Base-by-base conservation (phyloP, 2,888 invertebrate genomes). In the Clivina fossor region DNA sequence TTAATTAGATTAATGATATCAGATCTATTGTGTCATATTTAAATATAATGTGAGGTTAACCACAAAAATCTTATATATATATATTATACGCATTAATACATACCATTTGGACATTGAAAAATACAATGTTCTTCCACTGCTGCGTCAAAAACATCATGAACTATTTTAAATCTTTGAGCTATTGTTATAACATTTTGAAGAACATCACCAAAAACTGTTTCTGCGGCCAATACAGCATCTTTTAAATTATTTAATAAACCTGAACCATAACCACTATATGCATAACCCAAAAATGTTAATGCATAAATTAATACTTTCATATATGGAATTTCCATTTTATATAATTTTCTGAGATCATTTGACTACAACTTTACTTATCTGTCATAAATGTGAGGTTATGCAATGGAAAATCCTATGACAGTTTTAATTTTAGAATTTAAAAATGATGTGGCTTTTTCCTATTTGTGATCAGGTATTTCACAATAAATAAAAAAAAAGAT, bases 91-190 rank as follows among this genome's bases (percentile, higher is more conserved):
- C 13, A 15, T 20, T 18, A 20, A 19, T 38, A 64, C 68, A 73
- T 76, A 88, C 90, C 86, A 70, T 78, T 80, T 18, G 88, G 85
- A 69, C 92, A 93, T 54, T 80, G 78, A 71, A 80, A 92, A 56
- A 86, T 71, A 65, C 92, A 93, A 55, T 87, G 81, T 70, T 93
- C 92, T 65, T 91, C 90, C 1, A 90, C 86, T 11, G 91, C 90
- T 2, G 89, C 88, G 73, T 90, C 87, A 65, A 92, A 86, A 3
- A 91, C 83, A 64, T 91, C 90, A 65, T 90, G 86, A 44, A 90
- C 78, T 9, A 83, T 83, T 65, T 82, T 82, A 64, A 92, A 85
- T 68, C 84, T 88, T 65, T 82, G 83, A 5, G 84, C 87, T 4
- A 89, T 80, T 15, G 84, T 83, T 57, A 88, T 82, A 13, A 84